These are phyloP conservation scores for Callyntrura sp. DNA, from an alignment of 2,888 invertebrate genomes.

Conservation along the genomic window DNA sequence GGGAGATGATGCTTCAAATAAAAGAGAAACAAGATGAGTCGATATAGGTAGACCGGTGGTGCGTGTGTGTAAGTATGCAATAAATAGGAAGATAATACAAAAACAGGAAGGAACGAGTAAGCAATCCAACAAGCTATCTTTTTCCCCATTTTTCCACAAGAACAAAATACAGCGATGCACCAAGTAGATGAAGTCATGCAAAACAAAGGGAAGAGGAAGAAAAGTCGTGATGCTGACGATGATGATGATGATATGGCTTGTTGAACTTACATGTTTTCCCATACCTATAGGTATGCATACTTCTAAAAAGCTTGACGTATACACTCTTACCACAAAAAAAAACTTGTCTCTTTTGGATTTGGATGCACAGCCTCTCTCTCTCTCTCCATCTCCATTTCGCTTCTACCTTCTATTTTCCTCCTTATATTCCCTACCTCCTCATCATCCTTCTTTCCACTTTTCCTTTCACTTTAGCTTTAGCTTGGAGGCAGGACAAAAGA, in stretches of 20 bases:
- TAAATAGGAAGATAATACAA: conserved; percentile 54
- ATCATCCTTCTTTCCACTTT: conserved; percentile 73
- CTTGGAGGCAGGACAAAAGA: conserved; percentile 80
- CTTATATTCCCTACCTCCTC: conserved; percentile 27
- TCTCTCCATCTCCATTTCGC: conserved; percentile 3
- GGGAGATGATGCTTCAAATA: conserved; percentile 8
- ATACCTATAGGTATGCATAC: not conserved
- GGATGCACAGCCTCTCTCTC: not conserved
- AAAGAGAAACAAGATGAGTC: conserved; percentile 31
- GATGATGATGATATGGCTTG: conserved; percentile 78
- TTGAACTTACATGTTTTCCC: conserved; percentile 51
- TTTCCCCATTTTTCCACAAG: conserved; percentile 45
- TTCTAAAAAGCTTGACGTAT: not conserved
- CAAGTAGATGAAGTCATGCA: conserved; percentile 79
- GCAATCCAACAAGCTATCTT: conserved; percentile 28
- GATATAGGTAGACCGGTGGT: not conserved
- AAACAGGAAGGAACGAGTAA: conserved; percentile 19
- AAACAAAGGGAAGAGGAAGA: conserved; percentile 73
- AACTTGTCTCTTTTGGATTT: conserved; percentile 23
- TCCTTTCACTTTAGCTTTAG: conserved; percentile 76
- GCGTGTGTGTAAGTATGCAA: conserved; percentile 1
- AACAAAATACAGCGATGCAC: conserved; percentile 62
- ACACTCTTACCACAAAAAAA: conserved; percentile 27
- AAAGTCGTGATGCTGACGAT: conserved; percentile 78
- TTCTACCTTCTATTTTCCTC: not conserved